phyloP scores from a whole-genome alignment of 2,797 vertebrate genomes.

The Anisognathus igniventris region DNA sequence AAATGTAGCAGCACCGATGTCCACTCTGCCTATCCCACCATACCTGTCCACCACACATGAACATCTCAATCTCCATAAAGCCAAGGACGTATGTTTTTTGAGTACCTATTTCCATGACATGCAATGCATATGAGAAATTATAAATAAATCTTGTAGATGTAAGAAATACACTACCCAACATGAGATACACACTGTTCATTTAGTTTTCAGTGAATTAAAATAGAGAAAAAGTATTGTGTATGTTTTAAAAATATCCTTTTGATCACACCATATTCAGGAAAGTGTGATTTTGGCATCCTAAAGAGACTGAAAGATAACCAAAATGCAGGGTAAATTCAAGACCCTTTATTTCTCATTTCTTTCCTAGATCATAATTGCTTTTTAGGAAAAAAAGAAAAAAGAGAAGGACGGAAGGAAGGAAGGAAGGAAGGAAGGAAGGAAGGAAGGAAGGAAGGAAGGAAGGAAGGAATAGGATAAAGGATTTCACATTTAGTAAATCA shows the following conservation, averaged over 20 bases:
- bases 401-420: no score
- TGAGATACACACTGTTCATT: neutral
- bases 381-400: no score
- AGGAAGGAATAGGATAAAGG: neutral
- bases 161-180: neutral
- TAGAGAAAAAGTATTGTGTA: neutral
- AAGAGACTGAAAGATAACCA: neutral
- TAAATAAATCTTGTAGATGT: neutral
- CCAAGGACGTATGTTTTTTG: neutral
- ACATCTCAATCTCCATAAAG: neutral
- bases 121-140: neutral
- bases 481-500: neutral
- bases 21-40: neutral
- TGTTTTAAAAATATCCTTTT: neutral
- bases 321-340: neutral
- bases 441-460: neutral
- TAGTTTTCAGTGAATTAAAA: neutral
- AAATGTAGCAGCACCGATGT: neutral
- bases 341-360: neutral
- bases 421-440: neutral
- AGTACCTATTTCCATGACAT: neutral
- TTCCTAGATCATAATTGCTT: neutral
- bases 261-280: neutral
- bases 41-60: fast-evolving
- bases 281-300: neutral